phyloP scores from a whole-genome alignment of 2,797 vertebrate genomes.

The Propithecus perrieri region DNA sequence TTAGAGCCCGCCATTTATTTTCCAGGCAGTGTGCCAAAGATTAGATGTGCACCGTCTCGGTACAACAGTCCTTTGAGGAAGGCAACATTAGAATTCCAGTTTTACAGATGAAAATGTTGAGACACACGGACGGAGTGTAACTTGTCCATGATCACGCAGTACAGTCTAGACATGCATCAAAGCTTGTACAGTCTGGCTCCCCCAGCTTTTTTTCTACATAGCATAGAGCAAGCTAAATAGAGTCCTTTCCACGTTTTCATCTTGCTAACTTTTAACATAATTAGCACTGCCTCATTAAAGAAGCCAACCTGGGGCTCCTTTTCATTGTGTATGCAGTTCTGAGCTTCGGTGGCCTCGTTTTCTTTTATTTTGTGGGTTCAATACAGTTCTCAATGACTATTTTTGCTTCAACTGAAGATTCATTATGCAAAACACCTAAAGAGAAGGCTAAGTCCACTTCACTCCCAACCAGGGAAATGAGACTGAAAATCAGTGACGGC shows the following conservation, averaged over 20 bases:
- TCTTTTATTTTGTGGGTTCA: neutral
- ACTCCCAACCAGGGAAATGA: neutral
- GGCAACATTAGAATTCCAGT: neutral
- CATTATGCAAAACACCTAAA: neutral
- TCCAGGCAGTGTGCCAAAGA: neutral
- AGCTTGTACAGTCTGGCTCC: neutral
- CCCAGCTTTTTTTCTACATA: neutral
- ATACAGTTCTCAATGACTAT: neutral
- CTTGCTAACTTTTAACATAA: constrained; percentile 5
- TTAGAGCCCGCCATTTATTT: neutral
- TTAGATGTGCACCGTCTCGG: neutral
- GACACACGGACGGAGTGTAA: neutral
- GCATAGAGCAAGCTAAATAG: neutral
- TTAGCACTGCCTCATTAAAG: neutral
- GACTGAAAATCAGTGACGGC: neutral
- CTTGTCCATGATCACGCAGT: neutral
- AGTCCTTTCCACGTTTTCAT: neutral
- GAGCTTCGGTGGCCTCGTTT: neutral
- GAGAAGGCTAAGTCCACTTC: neutral
- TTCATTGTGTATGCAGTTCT: neutral
- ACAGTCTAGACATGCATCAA: neutral
- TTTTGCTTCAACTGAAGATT: neutral
- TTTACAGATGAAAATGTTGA: neutral
- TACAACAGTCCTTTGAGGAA: neutral
- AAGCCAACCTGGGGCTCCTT: neutral